Evolutionary conservation across 2,888 invertebrate genomes (phyloP).

Genomic region (Papilio elwesi): DNA sequence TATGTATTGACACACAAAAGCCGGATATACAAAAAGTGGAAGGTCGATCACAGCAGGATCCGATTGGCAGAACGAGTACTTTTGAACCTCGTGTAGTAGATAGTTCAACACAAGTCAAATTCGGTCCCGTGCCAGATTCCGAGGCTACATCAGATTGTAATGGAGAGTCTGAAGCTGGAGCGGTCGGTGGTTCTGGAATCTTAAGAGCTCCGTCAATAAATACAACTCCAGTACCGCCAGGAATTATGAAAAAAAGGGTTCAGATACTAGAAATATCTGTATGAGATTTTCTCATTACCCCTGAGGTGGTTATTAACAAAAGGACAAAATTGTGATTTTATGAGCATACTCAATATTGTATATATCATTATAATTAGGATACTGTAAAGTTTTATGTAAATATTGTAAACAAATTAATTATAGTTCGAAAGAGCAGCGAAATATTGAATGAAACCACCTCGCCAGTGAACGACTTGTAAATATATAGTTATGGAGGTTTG

Average conservation of each 20-base stretch:
- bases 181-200: conserved; percentile 74
- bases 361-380: conserved; percentile 49
- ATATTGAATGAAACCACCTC: conserved; percentile 45
- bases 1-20: conserved; percentile 80
- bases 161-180: conserved; percentile 73
- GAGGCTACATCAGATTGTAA: conserved; percentile 74
- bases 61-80: conserved; percentile 76
- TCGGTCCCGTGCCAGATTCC: conserved; percentile 70
- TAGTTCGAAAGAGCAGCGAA: conserved; percentile 32
- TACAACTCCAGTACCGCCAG: conserved; percentile 86
- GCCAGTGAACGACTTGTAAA: conserved; percentile 55
- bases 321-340: conserved; percentile 75
- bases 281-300: conserved; percentile 83
- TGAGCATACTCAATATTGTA: conserved; percentile 41
- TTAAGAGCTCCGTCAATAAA: conserved; percentile 75
- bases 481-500: conserved; percentile 54
- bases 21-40: conserved; percentile 81
- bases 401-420: conserved; percentile 48
- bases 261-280: conserved; percentile 97
- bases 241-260: conserved; percentile 93
- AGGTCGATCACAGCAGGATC: conserved; percentile 60
- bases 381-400: conserved; percentile 51
- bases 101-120: conserved; percentile 81
- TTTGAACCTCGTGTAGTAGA: conserved; percentile 81
- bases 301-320: conserved; percentile 76